Conservation (phyloP, 2,797 vertebrate species). For the Coranthus polyacanthus region DNA sequence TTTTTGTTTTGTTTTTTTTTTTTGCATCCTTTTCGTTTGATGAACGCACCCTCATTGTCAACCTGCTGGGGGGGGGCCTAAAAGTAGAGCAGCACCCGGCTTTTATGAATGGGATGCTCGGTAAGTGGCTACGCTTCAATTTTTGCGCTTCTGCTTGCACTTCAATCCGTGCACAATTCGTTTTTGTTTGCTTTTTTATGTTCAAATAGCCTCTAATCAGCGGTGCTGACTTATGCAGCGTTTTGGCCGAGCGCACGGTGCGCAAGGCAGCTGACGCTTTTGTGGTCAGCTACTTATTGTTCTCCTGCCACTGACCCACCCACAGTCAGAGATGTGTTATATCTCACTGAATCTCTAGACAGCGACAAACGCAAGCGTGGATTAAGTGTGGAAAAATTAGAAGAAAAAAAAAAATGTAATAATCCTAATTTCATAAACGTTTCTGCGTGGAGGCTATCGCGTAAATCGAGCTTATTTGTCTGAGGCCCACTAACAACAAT, state of each 20-base stretch:
- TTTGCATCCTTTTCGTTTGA: constrained; percentile 5
- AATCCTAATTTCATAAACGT: too few relatives aligned
- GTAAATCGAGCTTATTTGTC: too few relatives aligned
- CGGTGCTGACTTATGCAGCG: background rate
- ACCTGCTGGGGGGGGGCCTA: constrained; percentile 76
- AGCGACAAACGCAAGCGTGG: background rate
- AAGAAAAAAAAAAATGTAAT: too few relatives aligned
- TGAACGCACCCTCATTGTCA: constrained; percentile 54
- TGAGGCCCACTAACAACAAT: too few relatives aligned
- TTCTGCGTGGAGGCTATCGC: too few relatives aligned
- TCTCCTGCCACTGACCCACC: constrained; percentile 74
- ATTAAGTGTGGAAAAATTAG: background rate
- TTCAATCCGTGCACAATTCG: rapidly evolving
- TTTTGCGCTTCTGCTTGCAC: background rate
- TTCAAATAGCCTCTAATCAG: background rate
- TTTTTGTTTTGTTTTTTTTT: too few relatives aligned
- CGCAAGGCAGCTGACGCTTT: constrained; percentile 48
- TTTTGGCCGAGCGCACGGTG: constrained; percentile 33
- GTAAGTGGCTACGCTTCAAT: constrained; percentile 63
- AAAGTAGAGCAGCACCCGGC: constrained; percentile 64
- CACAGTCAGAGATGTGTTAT: constrained; percentile 46
- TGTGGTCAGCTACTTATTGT: constrained; percentile 74
- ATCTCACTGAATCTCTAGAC: background rate
- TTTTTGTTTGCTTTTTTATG: background rate
- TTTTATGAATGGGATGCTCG: constrained; percentile 80